phyloP scores from a whole-genome alignment of 2,113 vertebrate species.

The Tetrax tetrax region DNA sequence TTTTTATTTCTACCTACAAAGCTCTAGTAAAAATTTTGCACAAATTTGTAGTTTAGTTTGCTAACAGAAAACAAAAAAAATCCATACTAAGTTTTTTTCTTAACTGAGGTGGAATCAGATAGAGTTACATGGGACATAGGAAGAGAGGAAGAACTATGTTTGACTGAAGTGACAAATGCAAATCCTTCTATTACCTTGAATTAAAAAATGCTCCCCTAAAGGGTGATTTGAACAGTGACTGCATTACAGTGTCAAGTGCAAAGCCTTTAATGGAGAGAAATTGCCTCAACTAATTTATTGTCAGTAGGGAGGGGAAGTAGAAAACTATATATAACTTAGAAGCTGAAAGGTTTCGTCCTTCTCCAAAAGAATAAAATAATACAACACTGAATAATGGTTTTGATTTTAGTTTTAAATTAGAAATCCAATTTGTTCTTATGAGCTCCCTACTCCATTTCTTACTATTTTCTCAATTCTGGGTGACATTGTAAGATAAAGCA shows the following conservation, averaged over 20 bases:
- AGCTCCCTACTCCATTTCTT: constrained; percentile 29
- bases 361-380: constrained; percentile 51
- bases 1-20: neutral
- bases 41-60: neutral
- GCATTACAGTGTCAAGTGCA: constrained; percentile 56
- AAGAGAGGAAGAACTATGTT: neutral
- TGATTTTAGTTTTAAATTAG: constrained; percentile 56
- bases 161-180: constrained; percentile 40
- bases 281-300: constrained; percentile 55
- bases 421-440: constrained; percentile 45
- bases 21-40: neutral
- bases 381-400: constrained; percentile 19
- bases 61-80: neutral
- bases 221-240: constrained; percentile 32
- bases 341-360: constrained; percentile 45
- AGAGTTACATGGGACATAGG: neutral
- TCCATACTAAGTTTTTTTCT: neutral
- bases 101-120: neutral
- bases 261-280: constrained; percentile 66
- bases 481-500: constrained; percentile 31
- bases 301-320: constrained; percentile 56
- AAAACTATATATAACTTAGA: constrained; percentile 50
- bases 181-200: constrained; percentile 45
- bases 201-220: constrained; percentile 37
- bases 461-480: constrained; percentile 3